Evolutionary conservation across 2,888 invertebrate species (phyloP).

Genomic region (Pantelozetes paolii): DNA sequence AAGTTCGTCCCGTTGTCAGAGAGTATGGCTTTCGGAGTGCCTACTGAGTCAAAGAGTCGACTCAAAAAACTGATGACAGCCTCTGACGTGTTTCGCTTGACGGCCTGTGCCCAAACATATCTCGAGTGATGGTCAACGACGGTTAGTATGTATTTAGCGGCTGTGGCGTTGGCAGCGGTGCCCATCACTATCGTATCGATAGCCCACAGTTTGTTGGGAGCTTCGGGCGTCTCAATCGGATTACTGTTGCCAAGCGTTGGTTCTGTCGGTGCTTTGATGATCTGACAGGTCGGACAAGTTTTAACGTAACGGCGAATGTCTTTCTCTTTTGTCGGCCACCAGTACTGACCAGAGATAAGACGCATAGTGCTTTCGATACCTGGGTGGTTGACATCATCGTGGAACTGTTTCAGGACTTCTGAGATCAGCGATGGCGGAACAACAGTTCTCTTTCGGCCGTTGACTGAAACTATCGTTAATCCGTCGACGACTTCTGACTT

Average conservation of each 20-base stretch:
- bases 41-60: background rate
- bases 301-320: background rate
- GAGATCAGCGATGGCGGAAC: too few relatives aligned
- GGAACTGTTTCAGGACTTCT: background rate
- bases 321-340: background rate
- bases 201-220: background rate
- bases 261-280: background rate
- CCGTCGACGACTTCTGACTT: background rate
- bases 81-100: background rate
- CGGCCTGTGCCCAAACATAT: slow-evolving; percentile 1
- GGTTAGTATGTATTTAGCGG: background rate
- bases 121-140: slow-evolving; percentile 5
- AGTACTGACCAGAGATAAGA: background rate
- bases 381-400: background rate
- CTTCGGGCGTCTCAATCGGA: background rate
- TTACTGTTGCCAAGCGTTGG: background rate
- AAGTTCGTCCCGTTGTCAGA: slow-evolving; percentile 34
- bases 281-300: background rate
- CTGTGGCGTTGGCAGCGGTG: background rate
- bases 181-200: slow-evolving; percentile 4
- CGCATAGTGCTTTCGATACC: background rate
- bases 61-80: background rate
- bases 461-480: background rate
- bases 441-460: background rate
- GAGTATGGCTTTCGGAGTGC: slow-evolving; percentile 12